Conservation (phyloP, 1,140 invertebrate species). For the Frieseomelitta varia region DNA sequence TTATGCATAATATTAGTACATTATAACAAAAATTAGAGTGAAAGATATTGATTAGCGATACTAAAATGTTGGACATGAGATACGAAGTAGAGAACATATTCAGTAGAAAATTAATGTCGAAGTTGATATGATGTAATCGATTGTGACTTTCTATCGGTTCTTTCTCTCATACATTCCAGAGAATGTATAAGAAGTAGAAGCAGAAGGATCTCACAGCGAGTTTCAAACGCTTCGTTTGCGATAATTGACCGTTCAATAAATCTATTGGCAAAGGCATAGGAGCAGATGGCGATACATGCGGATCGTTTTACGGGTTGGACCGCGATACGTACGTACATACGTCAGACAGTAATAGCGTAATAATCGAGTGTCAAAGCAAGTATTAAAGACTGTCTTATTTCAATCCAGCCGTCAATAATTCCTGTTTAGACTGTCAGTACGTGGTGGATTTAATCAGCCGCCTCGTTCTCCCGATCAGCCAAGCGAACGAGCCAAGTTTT, state of each 20-base stretch:
- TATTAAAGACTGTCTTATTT: background rate
- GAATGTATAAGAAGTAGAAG: background rate
- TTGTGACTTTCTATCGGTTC: background rate
- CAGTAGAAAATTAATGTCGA: no score
- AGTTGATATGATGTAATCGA: background rate
- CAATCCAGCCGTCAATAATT: background rate
- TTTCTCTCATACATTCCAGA: no score
- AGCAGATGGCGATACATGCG: background rate
- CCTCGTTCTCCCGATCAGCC: background rate
- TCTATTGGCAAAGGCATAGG: background rate
- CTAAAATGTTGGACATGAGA: no score
- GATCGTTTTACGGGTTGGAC: background rate
- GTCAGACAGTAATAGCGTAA: background rate
- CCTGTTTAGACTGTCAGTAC: background rate
- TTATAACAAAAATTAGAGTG: no score
- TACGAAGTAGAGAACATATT: no score
- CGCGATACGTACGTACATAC: background rate
- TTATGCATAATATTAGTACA: no score
- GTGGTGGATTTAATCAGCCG: background rate
- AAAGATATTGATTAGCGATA: no score
- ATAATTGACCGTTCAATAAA: conserved; percentile 2
- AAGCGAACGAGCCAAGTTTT: background rate
- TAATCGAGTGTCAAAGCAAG: background rate
- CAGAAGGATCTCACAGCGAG: background rate
- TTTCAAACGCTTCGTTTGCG: background rate